Percentiles rank a stretch among this genome's conserved stretches.
Conservation (phyloP, 2,113 vertebrate species). For the Lophochroa leadbeateri region DNA sequence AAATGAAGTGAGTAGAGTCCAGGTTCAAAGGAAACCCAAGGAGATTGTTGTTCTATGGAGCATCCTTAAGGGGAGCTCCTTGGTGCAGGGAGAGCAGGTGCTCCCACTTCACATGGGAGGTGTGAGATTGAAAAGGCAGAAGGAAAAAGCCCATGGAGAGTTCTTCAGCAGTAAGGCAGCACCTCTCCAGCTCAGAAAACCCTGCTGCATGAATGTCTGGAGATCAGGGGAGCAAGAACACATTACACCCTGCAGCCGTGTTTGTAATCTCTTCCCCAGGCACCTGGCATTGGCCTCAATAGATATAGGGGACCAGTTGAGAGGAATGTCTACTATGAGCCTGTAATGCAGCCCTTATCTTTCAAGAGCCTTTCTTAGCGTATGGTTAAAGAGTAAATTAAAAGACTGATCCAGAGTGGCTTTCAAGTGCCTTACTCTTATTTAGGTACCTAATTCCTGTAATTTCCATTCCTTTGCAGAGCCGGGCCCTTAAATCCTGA, state of each 20-base stretch:
- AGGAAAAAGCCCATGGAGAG: background rate
- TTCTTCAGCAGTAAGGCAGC: constrained; percentile 19
- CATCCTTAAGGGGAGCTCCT: background rate
- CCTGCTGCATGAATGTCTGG: background rate
- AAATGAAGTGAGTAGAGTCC: background rate
- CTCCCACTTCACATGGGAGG: background rate
- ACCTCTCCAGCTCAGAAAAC: background rate
- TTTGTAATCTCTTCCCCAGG: background rate
- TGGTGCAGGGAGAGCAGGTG: rapidly evolving
- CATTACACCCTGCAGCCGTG: background rate
- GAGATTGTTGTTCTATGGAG: background rate
- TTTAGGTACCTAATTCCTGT: constrained; percentile 12
- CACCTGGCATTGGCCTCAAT: background rate
- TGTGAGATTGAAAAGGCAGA: background rate
- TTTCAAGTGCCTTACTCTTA: constrained; percentile 23
- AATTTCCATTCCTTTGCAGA: constrained; percentile 9
- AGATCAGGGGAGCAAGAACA: background rate
- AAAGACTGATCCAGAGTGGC: constrained; percentile 3
- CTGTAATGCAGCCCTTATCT: background rate
- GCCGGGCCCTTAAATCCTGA: background rate
- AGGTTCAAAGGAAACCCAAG: background rate
- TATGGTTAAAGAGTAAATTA: constrained; percentile 19
- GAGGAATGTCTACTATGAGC: background rate
- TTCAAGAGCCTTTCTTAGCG: constrained; percentile 15
- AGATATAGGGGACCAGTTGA: background rate